Base-by-base conservation (phyloP, 2,888 invertebrate species). In the Athalia rosae region DNA sequence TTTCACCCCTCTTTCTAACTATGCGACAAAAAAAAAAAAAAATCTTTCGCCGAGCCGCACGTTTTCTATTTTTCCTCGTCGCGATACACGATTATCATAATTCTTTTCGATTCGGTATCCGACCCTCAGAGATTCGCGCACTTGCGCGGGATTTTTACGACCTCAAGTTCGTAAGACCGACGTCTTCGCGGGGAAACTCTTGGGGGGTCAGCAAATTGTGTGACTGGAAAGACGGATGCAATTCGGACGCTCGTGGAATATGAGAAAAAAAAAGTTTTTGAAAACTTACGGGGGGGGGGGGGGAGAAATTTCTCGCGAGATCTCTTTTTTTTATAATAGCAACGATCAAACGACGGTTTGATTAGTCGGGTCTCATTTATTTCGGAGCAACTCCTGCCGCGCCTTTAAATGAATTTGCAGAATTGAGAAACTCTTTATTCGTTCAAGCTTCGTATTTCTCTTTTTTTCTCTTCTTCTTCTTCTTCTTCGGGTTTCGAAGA, bases 61-160 rank as follows among this genome's bases (percentile, higher is more conserved):
- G n/a, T n/a, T n/a, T n/a, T n/a, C n/a, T n/a, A n/a, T 2, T 28
- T 28, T 53, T 53, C 3, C 11, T 8, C 53, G 53, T n/a, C 53
- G n/a, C 9, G 53, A 53, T 53, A 1, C 11, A 11, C 0, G 28
- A 2, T 28, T 28, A 28, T 28, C 28, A 28, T 7, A 53, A 53
- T 53, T 53, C 13, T 66, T 58, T 71, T n/a, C n/a, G n/a, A n/a
- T n/a, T n/a, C n/a, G n/a, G n/a, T n/a, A n/a, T n/a, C n/a, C n/a
- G n/a, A n/a, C n/a, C n/a, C n/a, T n/a, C n/a, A n/a, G n/a, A n/a
- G n/a, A n/a, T n/a, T n/a, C n/a, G n/a, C n/a, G n/a, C n/a, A n/a
- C n/a, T n/a, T n/a, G n/a, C n/a, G n/a, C n/a, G n/a, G 58, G 58
- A 71, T 71, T 58, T 71, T 71, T 71, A 71, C 71, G 71, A 45